Conservation (phyloP, 2,113 vertebrate genomes). For the Carassius gibelio region DNA sequence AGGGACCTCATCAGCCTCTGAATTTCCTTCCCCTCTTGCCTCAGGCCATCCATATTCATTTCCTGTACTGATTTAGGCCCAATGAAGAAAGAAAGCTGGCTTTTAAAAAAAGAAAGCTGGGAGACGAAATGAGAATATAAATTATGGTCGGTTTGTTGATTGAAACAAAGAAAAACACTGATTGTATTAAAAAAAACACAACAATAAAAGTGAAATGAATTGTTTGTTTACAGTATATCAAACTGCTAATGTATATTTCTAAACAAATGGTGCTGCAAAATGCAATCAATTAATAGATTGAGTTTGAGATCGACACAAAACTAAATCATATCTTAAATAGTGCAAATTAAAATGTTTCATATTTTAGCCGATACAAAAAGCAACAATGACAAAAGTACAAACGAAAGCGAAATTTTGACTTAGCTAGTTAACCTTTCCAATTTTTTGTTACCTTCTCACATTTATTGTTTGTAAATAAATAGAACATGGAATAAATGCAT, state of each 20-base stretch:
- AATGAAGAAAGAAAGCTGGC: conserved; percentile 76
- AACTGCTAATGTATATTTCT: not conserved
- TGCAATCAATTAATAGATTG: not conserved
- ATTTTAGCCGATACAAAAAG: not conserved
- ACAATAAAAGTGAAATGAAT: not conserved
- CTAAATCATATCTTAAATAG: not conserved
- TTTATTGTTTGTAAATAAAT: too few relatives aligned
- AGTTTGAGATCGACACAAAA: not conserved
- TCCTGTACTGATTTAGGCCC: conserved; percentile 79
- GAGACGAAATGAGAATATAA: not conserved
- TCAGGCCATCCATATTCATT: conserved; percentile 82
- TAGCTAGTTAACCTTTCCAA: not conserved
- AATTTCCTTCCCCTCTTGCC: conserved; percentile 75
- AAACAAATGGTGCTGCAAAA: not conserved
- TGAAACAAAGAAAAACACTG: not conserved
- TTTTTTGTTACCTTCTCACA: too few relatives aligned
- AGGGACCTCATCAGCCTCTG: conserved; percentile 79
- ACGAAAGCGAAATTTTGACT: not conserved
- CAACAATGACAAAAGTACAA: not conserved
- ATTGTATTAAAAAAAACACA: not conserved
- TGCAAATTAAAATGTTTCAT: not conserved
- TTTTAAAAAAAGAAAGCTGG: too few relatives aligned
- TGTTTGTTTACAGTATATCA: not conserved
- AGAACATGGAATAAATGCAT: not conserved
- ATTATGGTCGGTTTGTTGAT: not conserved